A percentile compares a stretch with the other conserved stretches of the same genome.
Evolutionary conservation across 2,797 vertebrate genomes (phyloP).

Genomic region (Myiothlypis chrysogaster): DNA sequence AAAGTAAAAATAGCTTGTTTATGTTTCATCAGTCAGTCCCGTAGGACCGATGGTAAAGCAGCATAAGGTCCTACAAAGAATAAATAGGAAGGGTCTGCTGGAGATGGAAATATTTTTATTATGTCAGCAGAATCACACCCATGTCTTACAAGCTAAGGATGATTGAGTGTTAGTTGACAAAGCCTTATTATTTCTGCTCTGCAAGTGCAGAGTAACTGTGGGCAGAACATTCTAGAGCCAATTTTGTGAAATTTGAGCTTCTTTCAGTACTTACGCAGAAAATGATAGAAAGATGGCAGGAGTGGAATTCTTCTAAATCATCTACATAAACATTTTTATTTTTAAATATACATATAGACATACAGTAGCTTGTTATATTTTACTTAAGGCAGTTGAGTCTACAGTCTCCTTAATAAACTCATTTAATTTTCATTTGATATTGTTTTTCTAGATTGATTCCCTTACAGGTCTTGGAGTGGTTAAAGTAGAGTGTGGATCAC

Average conservation of each 20-base stretch:
- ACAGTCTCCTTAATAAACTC: neutral
- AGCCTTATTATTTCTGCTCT: neutral
- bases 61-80: neutral
- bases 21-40: neutral
- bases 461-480: conserved; percentile 93
- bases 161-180: neutral
- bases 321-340: neutral
- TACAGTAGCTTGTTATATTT: neutral
- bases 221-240: neutral
- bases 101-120: neutral
- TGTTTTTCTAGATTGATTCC: conserved; percentile 88
- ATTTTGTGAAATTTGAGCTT: neutral
- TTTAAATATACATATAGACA: neutral
- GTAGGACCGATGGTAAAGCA: neutral
- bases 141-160: neutral
- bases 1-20: neutral
- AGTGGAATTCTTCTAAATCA: neutral
- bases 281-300: neutral
- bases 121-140: neutral
- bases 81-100: neutral
- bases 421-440: neutral
- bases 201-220: neutral
- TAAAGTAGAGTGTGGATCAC: conserved; percentile 98
- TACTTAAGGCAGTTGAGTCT: neutral
- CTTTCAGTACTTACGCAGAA: neutral